Base-by-base conservation (phyloP, 2,888 invertebrate genomes). In the Meganola albula region DNA sequence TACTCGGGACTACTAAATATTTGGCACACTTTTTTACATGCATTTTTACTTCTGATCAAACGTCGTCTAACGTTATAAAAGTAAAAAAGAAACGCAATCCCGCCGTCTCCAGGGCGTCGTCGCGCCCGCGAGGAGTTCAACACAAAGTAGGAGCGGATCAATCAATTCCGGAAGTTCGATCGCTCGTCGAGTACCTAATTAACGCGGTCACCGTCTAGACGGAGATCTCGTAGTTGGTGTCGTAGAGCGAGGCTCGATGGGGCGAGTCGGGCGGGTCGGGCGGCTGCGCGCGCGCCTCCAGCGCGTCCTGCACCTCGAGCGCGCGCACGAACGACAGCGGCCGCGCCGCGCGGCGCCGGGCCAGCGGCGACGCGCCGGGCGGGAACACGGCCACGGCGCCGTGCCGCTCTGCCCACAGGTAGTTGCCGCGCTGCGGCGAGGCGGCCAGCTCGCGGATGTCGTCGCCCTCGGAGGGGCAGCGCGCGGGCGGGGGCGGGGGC, bases 211-310 rank as follows among this genome's bases (percentile, higher is more conserved):
- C 89, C n/a, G n/a, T n/a, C n/a, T n/a, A n/a, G n/a, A 96, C 96
- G 56, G 95, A 95, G 87, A 96, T 96, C 84, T 96, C 96, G 82
- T 96, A 96, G 88, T 95, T 96, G 92, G 95, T 95, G 79, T 96
- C 96, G 82, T 96, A 96, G 52, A 95, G 93, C 78, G 95, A 95
- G 61, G 93, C 92, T 60, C 95, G 92, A 76, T 95, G 95, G 28
- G 94, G 93, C 9, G 93, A 78, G 33, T 71, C 69, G 65, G 78
- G 50, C 9, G 93, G 78, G 33, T 71, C 69, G 65, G 78, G 50
- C 58, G 79, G 63, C 63, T 78, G 61, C 57, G 88, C 78, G 67
- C 91, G 89, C 87, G 95, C 91, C 68, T 97, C 96, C 69, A 95
- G 91, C 35, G 92, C 92, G 77, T 96, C 95, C 51, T 94, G 93